phyloP scores from a whole-genome alignment of 2,113 vertebrate species.

The Onychorhynchus coronatus region DNA sequence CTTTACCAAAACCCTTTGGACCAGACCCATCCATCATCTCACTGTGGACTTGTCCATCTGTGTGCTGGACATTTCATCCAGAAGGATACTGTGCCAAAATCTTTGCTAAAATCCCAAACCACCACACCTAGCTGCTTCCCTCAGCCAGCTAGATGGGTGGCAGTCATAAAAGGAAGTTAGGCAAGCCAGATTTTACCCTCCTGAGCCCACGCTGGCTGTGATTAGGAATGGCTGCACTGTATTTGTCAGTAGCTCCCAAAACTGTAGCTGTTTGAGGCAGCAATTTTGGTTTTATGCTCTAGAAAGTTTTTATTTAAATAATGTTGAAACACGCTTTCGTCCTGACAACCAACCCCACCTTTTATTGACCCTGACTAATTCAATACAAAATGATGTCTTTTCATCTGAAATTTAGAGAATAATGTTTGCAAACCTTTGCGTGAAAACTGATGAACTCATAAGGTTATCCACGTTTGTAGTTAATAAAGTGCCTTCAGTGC shows the following conservation, averaged over 20 bases:
- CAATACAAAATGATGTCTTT: background rate
- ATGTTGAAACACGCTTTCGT: background rate
- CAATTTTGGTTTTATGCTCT: background rate
- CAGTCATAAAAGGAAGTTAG: background rate
- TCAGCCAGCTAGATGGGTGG: background rate
- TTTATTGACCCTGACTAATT: background rate
- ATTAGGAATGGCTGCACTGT: background rate
- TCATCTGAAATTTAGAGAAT: background rate
- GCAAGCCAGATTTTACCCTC: background rate
- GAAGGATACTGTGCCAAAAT: background rate
- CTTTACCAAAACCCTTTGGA: background rate
- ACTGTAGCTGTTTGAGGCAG: background rate
- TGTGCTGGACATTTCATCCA: background rate
- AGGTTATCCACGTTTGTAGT: background rate
- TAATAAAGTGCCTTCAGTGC: background rate
- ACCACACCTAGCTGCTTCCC: background rate
- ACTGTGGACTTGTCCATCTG: background rate
- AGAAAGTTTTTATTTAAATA: background rate
- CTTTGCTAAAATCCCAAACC: background rate
- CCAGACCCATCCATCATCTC: fast-evolving
- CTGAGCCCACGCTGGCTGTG: background rate
- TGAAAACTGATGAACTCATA: background rate
- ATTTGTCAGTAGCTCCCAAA: no score
- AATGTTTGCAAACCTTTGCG: background rate
- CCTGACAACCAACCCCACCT: background rate